A percentile compares a stretch with the other conserved stretches of the same genome.
Evolutionary conservation across 2,797 vertebrate species (phyloP).

Genomic region (Melanogrammus aeglefinus): DNA sequence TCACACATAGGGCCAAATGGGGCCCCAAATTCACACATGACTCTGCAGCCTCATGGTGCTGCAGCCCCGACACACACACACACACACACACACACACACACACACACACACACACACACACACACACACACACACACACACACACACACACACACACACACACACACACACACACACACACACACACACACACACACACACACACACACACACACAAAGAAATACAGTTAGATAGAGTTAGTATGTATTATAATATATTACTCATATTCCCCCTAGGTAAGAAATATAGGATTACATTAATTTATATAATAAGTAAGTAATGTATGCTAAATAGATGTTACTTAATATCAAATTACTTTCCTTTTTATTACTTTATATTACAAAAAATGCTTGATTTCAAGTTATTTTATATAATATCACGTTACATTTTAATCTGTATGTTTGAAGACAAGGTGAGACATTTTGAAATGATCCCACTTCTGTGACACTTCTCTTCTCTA

Average conservation of each 20-base stretch:
- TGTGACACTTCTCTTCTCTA: no score
- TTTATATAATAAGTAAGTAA: not conserved
- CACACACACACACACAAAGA: not conserved
- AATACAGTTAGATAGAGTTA: not conserved
- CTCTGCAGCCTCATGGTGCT: slow-evolving; percentile 17
- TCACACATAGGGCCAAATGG: slow-evolving; percentile 77
- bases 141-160: not conserved
- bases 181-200: not conserved
- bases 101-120: slow-evolving; percentile 2
- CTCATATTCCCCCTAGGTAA: not conserved
- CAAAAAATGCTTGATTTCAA: no score
- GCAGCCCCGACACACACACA: not conserved
- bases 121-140: not conserved
- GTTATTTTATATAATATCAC: no score
- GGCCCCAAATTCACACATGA: slow-evolving; percentile 56
- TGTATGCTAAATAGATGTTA: no score
- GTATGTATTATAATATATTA: not conserved
- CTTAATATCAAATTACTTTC: no score
- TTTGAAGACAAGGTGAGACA: no score
- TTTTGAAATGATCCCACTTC: no score
- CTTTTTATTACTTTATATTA: no score
- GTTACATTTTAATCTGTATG: no score
- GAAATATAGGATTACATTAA: not conserved
- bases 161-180: not conserved
- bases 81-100: not conserved